Evolutionary conservation across 2,888 invertebrate genomes (phyloP).

Genomic region (Steinernema scapterisci): DNA sequence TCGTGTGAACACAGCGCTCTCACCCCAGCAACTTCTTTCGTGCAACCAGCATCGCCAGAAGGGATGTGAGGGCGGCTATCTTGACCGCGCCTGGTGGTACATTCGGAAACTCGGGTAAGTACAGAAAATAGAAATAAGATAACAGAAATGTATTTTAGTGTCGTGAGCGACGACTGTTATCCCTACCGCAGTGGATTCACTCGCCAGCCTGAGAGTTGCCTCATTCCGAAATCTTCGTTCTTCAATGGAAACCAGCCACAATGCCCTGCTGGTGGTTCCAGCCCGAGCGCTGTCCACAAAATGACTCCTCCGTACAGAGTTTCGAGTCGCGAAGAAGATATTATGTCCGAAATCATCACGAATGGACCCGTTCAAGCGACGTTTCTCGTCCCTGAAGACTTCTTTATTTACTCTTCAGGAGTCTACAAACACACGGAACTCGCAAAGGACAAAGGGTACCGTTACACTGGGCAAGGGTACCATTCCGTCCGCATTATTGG

Average conservation of each 20-base stretch:
- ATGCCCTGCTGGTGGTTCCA: conserved; percentile 67
- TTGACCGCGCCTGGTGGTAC: conserved; percentile 90
- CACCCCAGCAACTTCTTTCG: conserved; percentile 85
- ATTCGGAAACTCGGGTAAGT: conserved; percentile 78
- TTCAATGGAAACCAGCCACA: conserved; percentile 29
- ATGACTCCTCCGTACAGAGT: conserved; percentile 70
- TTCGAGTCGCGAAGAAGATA: conserved; percentile 74
- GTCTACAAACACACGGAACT: conserved; percentile 75
- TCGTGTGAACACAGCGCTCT: conserved; percentile 76
- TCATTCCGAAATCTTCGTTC: conserved; percentile 71
- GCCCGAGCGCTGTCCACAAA: conserved; percentile 66
- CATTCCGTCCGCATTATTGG: conserved; percentile 90
- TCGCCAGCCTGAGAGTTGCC: conserved; percentile 75
- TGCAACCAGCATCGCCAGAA: conserved; percentile 80
- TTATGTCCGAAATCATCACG: conserved; percentile 86
- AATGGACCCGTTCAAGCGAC: conserved; percentile 90
- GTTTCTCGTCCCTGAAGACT: conserved; percentile 87
- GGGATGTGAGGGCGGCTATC: conserved; percentile 85
- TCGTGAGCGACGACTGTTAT: conserved; percentile 84
- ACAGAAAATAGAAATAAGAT: no score
- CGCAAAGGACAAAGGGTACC: conserved; percentile 52
- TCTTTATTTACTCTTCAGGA: conserved; percentile 86
- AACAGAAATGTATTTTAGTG: conserved; percentile 72
- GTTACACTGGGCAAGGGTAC: conserved; percentile 71
- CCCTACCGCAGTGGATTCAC: conserved; percentile 75